Conservation (phyloP, 2,797 vertebrate genomes). For the Gambelia wislizenii region DNA sequence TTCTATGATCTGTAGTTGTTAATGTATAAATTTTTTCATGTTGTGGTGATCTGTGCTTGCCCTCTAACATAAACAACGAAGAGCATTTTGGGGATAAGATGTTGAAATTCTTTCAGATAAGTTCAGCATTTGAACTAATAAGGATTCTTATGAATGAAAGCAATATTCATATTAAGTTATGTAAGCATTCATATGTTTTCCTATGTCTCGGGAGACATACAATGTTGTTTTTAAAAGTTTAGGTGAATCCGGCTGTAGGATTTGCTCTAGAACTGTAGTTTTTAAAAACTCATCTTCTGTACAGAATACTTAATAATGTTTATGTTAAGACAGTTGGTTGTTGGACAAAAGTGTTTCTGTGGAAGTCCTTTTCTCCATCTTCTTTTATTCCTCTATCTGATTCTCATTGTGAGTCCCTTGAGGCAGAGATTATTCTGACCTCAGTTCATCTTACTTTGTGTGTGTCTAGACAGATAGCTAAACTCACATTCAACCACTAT, state of each 20-base stretch:
- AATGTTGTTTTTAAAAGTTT: neutral
- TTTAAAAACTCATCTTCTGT: neutral
- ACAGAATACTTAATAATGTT: neutral
- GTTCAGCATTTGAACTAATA: constrained; percentile 36
- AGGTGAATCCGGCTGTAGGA: neutral
- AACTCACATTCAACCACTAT: no score
- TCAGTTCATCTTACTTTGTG: neutral
- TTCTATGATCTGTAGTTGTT: neutral
- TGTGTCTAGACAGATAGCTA: no score
- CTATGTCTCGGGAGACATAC: accelerated
- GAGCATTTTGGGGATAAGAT: constrained; percentile 13
- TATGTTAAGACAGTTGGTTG: neutral
- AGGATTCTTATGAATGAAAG: constrained; percentile 40
- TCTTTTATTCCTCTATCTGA: neutral
- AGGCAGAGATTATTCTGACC: neutral
- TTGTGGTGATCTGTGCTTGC: constrained; percentile 42
- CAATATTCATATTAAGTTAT: constrained; percentile 39
- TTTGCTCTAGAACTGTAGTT: neutral
- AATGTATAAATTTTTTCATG: constrained; percentile 32
- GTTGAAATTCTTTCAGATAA: constrained; percentile 33
- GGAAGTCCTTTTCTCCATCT: neutral
- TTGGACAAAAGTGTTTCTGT: neutral
- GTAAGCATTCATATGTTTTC: constrained; percentile 14
- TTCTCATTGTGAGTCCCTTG: neutral
- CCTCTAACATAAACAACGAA: constrained; percentile 14